Evolutionary conservation across 2,888 invertebrate genomes (phyloP).

Genomic region (Ellobium chinense): DNA sequence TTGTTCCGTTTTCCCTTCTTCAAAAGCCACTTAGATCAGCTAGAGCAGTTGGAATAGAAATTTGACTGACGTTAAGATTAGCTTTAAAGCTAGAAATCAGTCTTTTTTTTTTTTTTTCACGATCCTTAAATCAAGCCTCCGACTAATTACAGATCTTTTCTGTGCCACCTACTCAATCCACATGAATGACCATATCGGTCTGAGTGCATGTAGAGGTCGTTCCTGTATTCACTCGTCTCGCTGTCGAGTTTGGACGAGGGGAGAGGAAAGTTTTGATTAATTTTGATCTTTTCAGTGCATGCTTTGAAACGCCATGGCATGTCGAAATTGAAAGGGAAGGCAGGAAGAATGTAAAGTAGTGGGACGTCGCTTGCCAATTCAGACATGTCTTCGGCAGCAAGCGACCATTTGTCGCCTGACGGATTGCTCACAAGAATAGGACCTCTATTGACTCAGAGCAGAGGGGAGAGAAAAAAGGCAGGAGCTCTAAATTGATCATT

Average conservation of each 20-base stretch:
- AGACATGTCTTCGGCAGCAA: not conserved
- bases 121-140: too few species aligned
- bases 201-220: not conserved
- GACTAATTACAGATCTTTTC: too few species aligned
- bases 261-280: not conserved
- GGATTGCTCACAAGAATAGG: not conserved
- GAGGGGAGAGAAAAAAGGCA: not conserved
- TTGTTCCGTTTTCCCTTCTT: not conserved
- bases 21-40: not conserved
- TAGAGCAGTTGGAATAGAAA: not conserved
- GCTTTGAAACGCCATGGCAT: not conserved
- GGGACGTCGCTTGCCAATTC: not conserved
- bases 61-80: not conserved
- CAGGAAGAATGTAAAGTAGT: not conserved
- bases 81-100: not conserved
- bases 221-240: too few species aligned
- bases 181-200: not conserved
- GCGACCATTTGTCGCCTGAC: conserved; percentile 15
- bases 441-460: not conserved
- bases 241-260: too few species aligned
- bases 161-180: too few species aligned
- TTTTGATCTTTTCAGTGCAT: not conserved
- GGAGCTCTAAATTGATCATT: conserved; percentile 27
- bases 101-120: not conserved
- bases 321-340: not conserved